phyloP scores from a whole-genome alignment of 2,888 invertebrate species.

The Myopa testacea region DNA sequence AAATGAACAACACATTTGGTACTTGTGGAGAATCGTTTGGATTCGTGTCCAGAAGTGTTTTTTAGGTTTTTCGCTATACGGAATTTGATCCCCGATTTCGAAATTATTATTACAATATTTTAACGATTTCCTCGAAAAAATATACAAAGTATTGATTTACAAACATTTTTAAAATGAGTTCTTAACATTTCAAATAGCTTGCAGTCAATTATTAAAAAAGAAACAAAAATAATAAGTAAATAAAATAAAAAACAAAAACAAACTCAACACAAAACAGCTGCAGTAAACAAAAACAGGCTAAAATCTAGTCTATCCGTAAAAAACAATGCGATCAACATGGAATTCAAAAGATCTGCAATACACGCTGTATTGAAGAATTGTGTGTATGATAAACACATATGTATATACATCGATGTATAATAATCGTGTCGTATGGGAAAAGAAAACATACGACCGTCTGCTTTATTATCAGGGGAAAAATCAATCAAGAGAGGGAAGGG shows the following conservation, averaged over 20 bases:
- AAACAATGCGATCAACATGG: too few relatives aligned
- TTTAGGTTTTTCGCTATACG: neutral
- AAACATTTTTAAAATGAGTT: neutral
- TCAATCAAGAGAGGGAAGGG: too few relatives aligned
- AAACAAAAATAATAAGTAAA: neutral
- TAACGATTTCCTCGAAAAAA: neutral
- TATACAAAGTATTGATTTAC: neutral
- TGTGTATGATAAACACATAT: too few relatives aligned
- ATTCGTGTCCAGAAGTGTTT: neutral
- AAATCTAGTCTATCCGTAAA: too few relatives aligned
- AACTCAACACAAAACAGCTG: too few relatives aligned
- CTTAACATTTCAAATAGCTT: neutral
- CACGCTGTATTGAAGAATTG: too few relatives aligned
- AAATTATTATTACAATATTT: neutral
- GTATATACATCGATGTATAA: too few relatives aligned
- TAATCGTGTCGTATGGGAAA: too few relatives aligned
- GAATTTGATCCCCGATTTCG: neutral
- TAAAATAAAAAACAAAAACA: neutral
- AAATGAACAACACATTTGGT: slow-evolving; percentile 31
- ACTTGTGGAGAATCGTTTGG: slow-evolving; percentile 10
- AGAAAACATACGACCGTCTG: too few relatives aligned
- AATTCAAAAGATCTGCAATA: too few relatives aligned
- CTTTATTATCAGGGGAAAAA: too few relatives aligned
- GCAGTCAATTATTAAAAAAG: neutral
- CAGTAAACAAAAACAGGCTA: too few relatives aligned